A percentile compares a stretch with the other conserved stretches of the same genome.
These are phyloP conservation scores for Heliconius ismenius DNA, from an alignment of 2,888 invertebrate species.

Conservation along the genomic window DNA sequence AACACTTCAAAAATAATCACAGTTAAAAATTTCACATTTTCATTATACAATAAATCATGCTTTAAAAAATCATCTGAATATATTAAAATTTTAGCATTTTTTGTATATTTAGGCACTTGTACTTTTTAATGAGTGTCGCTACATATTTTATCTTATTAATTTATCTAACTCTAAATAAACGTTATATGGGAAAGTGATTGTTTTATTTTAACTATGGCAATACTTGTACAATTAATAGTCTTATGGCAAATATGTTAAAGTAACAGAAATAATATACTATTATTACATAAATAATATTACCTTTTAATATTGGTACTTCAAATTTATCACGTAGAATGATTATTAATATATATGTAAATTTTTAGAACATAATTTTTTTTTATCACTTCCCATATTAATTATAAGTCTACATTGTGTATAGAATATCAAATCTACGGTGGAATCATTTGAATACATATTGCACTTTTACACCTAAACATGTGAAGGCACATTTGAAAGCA, in stretches of 20 bases:
- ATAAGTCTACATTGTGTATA: slow-evolving; percentile 55
- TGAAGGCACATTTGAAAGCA: slow-evolving; percentile 73
- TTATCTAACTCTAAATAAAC: slow-evolving; percentile 15
- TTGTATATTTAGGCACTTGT: slow-evolving; percentile 32
- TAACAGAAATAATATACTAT: background rate
- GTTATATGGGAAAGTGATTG: slow-evolving; percentile 20
- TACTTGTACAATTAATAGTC: slow-evolving; percentile 3
- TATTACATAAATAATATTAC: too few species aligned
- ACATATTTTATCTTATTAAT: slow-evolving; percentile 20
- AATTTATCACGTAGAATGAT: background rate
- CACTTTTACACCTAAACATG: slow-evolving; percentile 50
- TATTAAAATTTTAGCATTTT: slow-evolving; percentile 11
- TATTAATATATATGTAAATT: background rate
- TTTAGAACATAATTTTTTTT: background rate
- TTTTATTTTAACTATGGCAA: slow-evolving; percentile 31
- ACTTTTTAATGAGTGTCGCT: slow-evolving; percentile 27
- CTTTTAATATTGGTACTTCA: background rate
- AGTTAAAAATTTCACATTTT: slow-evolving; percentile 41
- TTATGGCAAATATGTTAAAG: background rate
- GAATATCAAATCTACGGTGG: slow-evolving; percentile 46
- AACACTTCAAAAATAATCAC: slow-evolving; percentile 43
- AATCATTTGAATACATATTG: slow-evolving; percentile 51
- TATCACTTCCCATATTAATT: slow-evolving; percentile 37
- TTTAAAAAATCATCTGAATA: slow-evolving; percentile 14
- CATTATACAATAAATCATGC: slow-evolving; percentile 26